phyloP scores from a whole-genome alignment of 2,888 invertebrate genomes.

The Hofmannophila pseudospretella region DNA sequence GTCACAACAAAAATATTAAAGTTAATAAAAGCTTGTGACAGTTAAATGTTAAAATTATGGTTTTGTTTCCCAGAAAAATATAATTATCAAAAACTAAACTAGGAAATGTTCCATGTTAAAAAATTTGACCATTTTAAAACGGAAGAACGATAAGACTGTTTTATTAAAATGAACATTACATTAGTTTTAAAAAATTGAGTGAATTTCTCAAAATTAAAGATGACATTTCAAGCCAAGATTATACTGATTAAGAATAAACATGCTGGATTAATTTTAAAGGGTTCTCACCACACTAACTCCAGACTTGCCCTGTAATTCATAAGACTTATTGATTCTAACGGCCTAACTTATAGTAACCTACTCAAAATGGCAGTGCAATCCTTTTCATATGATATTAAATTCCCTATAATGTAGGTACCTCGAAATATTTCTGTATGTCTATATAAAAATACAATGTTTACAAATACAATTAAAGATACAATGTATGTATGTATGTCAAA shows the following conservation, averaged over 20 bases:
- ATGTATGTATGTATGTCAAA: constrained; percentile 7
- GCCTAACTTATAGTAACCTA: constrained; percentile 9
- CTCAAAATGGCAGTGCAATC: constrained; percentile 24
- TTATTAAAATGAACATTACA: too few relatives aligned
- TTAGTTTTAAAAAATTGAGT: too few relatives aligned
- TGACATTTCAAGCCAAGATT: too few relatives aligned
- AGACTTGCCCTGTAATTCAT: constrained; percentile 56
- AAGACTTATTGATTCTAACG: constrained; percentile 8
- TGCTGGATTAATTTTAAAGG: constrained; percentile 49
- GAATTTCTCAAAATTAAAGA: too few relatives aligned
- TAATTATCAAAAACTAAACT: too few relatives aligned
- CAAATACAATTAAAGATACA: too few relatives aligned
- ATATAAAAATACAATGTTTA: too few relatives aligned
- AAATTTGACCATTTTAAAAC: too few relatives aligned
- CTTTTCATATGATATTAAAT: neutral
- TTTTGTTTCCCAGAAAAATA: too few relatives aligned
- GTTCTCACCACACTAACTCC: constrained; percentile 68
- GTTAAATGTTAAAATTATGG: neutral
- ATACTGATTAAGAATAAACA: constrained; percentile 31
- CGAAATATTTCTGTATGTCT: too few relatives aligned
- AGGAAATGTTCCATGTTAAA: too few relatives aligned
- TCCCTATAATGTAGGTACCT: neutral
- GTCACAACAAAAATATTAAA: neutral
- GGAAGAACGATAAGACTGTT: too few relatives aligned
- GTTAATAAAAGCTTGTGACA: neutral